Evolutionary conservation across 2,113 vertebrate species (phyloP).

Genomic region (Rana temporaria): DNA sequence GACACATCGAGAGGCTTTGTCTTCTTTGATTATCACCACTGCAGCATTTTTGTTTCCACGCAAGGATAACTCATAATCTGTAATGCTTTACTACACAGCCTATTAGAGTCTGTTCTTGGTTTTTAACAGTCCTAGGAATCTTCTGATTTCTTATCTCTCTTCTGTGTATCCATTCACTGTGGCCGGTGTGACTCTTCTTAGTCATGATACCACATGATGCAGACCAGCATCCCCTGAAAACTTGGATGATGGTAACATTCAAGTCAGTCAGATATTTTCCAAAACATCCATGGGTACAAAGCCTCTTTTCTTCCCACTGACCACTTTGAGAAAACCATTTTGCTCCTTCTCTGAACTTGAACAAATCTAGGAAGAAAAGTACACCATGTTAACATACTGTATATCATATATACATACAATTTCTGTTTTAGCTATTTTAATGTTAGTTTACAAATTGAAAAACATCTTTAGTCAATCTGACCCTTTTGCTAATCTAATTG

Average conservation of each 20-base stretch:
- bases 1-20: slow-evolving; percentile 18
- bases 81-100: background rate
- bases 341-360: slow-evolving; percentile 86
- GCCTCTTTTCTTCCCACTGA: slow-evolving; percentile 92
- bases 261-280: slow-evolving; percentile 85
- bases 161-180: slow-evolving; percentile 64
- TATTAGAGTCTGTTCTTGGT: slow-evolving; percentile 2
- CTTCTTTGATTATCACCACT: background rate
- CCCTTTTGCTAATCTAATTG: too few species aligned
- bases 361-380: slow-evolving; percentile 81
- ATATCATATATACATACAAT: background rate
- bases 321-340: slow-evolving; percentile 89
- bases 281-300: slow-evolving; percentile 89
- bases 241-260: slow-evolving; percentile 60
- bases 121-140: slow-evolving; percentile 56
- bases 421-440: background rate
- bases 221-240: slow-evolving; percentile 62
- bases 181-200: slow-evolving; percentile 66
- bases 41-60: slow-evolving; percentile 7
- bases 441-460: background rate
- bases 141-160: slow-evolving; percentile 61
- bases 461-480: background rate
- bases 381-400: background rate
- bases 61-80: background rate
- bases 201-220: slow-evolving; percentile 70